A percentile compares a stretch with the other conserved stretches of the same genome.
Evolutionary conservation across 2,797 vertebrate species (phyloP).

Genomic region (Prionace glauca): DNA sequence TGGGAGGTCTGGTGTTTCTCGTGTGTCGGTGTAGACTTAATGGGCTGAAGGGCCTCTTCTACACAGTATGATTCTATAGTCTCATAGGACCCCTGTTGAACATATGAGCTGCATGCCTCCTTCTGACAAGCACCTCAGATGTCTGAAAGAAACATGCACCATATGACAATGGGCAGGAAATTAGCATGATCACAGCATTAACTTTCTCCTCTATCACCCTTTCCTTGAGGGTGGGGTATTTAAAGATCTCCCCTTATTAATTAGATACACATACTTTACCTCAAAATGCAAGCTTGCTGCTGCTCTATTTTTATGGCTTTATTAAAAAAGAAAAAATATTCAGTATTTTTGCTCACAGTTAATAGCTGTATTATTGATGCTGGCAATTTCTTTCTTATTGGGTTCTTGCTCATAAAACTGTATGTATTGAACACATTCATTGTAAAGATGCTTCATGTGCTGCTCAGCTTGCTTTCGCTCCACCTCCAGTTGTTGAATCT

Average conservation of each 20-base stretch:
- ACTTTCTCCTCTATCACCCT: neutral
- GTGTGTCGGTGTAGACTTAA: too few relatives aligned
- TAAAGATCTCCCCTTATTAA: neutral
- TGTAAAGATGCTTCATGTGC: neutral
- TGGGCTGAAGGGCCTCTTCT: too few relatives aligned
- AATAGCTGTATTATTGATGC: neutral
- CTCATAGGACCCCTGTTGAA: neutral
- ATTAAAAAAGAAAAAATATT: neutral
- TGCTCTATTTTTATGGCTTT: neutral
- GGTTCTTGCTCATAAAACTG: neutral
- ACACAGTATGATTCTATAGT: too few relatives aligned
- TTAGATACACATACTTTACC: neutral
- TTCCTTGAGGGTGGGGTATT: neutral
- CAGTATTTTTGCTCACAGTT: neutral
- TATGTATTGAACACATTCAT: slow-evolving; percentile 14
- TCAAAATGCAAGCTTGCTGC: neutral
- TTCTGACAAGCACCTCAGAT: neutral
- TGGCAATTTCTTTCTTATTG: neutral
- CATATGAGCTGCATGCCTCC: neutral
- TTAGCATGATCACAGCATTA: too few relatives aligned
- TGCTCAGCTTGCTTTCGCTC: slow-evolving; percentile 3
- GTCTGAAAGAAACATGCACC: neutral
- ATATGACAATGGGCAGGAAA: neutral
- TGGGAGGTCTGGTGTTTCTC: too few relatives aligned
- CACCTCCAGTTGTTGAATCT: slow-evolving; percentile 13